phyloP scores from a whole-genome alignment of 1,140 invertebrate species.

The Eupristina koningsbergeri region DNA sequence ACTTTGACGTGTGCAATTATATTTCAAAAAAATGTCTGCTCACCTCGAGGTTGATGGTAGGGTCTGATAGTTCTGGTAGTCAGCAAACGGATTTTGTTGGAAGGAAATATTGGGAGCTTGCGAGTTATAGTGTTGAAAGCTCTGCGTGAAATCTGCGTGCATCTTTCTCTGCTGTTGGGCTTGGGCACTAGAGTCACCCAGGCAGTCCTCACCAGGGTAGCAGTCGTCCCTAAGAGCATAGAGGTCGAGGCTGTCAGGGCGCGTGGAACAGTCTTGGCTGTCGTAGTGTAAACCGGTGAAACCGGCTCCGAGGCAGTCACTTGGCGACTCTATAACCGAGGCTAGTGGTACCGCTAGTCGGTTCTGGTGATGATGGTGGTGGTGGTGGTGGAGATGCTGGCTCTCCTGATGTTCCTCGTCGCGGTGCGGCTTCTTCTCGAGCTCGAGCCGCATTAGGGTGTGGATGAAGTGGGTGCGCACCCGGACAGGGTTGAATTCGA shows the following conservation, averaged over 20 bases:
- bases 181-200: conserved; percentile 53
- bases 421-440: conserved; percentile 85
- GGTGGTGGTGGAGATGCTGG: conserved; percentile 14
- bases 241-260: conserved; percentile 78
- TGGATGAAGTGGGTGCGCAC: conserved; percentile 98
- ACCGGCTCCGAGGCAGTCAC: conserved; percentile 68
- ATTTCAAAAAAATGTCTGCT: too few relatives aligned
- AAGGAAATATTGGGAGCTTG: conserved; percentile 47
- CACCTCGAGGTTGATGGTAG: conserved; percentile 66
- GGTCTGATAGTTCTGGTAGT: conserved; percentile 61
- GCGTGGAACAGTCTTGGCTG: conserved; percentile 61
- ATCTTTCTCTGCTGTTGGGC: conserved; percentile 65
- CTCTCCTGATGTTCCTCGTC: conserved; percentile 69
- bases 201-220: conserved; percentile 76
- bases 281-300: conserved; percentile 80
- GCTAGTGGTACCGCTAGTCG: background rate
- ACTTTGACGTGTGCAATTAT: too few relatives aligned
- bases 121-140: conserved; percentile 63
- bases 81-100: conserved; percentile 56
- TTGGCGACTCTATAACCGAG: conserved; percentile 1
- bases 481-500: conserved; percentile 96
- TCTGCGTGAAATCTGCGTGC: conserved; percentile 66
- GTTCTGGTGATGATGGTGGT: conserved; percentile 10
- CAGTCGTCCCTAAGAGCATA: conserved; percentile 80
- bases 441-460: conserved; percentile 93